Evolutionary conservation across 2,113 vertebrate genomes (phyloP).

Genomic region (Martes martes): DNA sequence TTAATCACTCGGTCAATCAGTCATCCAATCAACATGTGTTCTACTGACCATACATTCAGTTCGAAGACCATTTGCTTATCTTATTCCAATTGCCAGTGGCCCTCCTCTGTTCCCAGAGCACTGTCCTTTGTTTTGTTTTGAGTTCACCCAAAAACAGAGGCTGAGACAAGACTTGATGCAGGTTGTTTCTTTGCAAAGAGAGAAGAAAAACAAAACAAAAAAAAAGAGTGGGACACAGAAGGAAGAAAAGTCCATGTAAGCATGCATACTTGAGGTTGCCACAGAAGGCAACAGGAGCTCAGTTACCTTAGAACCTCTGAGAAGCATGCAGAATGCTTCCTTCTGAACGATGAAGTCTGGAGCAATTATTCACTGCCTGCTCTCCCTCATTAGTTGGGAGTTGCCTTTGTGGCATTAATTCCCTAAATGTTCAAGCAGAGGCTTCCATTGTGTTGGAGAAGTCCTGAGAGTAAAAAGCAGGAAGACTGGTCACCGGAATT

Average conservation of each 20-base stretch:
- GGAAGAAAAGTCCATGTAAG: neutral
- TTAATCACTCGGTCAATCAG: neutral
- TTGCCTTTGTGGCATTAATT: neutral
- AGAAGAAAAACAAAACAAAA: neutral
- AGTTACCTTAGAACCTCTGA: neutral
- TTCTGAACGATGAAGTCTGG: neutral
- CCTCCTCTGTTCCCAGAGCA: neutral
- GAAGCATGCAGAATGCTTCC: neutral
- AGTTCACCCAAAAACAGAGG: neutral
- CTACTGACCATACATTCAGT: neutral
- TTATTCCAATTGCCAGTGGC: neutral
- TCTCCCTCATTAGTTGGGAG: neutral
- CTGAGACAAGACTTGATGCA: neutral
- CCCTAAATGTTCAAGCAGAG: neutral
- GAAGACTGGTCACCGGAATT: neutral
- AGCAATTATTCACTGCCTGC: neutral
- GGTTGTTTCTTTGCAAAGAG: neutral
- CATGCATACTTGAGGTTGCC: neutral
- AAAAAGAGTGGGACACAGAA: neutral
- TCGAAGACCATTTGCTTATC: neutral
- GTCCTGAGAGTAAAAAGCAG: neutral
- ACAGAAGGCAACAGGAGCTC: neutral
- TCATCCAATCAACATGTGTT: neutral
- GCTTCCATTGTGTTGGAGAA: neutral
- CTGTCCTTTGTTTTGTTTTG: neutral